Percentiles rank a stretch among this genome's conserved stretches.
These are phyloP conservation scores for Echinometra lucunter DNA, from an alignment of 53 echinoderm and acorn worm species.

Conservation along the genomic window DNA sequence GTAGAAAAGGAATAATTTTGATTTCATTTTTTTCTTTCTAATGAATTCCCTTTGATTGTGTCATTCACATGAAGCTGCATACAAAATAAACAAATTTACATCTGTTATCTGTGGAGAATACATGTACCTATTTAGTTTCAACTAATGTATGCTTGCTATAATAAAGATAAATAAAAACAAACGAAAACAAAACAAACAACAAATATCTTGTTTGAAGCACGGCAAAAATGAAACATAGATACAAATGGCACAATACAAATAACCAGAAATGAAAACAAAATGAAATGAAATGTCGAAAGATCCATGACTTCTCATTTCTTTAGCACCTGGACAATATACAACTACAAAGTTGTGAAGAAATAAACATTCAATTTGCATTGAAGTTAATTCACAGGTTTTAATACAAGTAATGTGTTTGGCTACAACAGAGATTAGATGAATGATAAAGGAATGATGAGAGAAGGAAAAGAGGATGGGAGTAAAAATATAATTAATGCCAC, in stretches of 20 bases:
- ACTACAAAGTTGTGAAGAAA: neutral
- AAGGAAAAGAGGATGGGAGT: neutral
- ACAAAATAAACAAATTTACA: neutral
- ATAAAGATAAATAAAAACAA: neutral
- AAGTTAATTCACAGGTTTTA: neutral
- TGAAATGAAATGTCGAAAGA: neutral
- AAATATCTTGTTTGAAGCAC: constrained; percentile 13
- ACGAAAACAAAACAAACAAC: neutral
- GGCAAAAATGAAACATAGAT: constrained; percentile 16
- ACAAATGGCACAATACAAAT: neutral
- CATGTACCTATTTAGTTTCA: neutral
- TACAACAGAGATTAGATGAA: neutral
- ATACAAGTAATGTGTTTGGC: neutral
- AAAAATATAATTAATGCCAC: neutral
- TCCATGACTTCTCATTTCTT: neutral
- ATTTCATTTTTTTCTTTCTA: neutral
- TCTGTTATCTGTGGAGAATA: neutral
- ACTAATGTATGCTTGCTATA: neutral
- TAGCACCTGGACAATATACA: constrained; percentile 30
- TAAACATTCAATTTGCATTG: neutral
- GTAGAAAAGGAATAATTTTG: neutral
- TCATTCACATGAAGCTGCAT: neutral
- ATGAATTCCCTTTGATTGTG: neutral
- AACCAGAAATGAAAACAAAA: neutral
- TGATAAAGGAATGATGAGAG: neutral